Conservation (phyloP, 2,888 invertebrate species). For the Pollenia angustigena region DNA sequence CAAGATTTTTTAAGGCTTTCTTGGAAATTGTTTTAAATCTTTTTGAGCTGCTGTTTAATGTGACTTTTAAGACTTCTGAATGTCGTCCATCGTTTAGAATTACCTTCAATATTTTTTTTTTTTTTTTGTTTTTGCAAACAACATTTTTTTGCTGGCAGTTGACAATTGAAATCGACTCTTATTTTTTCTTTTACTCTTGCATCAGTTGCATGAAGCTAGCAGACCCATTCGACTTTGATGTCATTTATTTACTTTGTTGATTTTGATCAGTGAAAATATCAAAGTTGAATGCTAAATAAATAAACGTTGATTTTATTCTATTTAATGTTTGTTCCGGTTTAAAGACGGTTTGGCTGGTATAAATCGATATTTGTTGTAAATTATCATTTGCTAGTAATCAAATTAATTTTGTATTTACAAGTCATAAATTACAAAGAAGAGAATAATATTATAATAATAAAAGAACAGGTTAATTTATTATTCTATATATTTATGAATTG, state of each 20-base stretch:
- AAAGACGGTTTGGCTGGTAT: background rate
- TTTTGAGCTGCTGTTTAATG: slow-evolving; percentile 71
- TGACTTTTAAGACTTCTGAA: slow-evolving; percentile 66
- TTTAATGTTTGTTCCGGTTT: slow-evolving; percentile 59
- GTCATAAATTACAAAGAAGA: slow-evolving; percentile 65
- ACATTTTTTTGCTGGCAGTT: slow-evolving; percentile 44
- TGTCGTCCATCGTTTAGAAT: slow-evolving; percentile 48
- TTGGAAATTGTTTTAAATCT: slow-evolving; percentile 70
- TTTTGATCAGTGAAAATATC: slow-evolving; percentile 56
- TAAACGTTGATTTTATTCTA: slow-evolving; percentile 37
- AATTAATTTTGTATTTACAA: slow-evolving; percentile 70
- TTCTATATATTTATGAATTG: slow-evolving; percentile 35
- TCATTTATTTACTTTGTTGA: slow-evolving; percentile 50
- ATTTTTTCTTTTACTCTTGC: background rate
- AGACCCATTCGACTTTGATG: slow-evolving; percentile 35
- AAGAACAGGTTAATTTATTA: slow-evolving; percentile 70
- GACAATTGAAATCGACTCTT: slow-evolving; percentile 52
- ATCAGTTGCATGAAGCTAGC: slow-evolving; percentile 4
- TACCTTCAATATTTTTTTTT: slow-evolving; percentile 48
- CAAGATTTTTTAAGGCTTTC: background rate
- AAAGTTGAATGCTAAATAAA: slow-evolving; percentile 65
- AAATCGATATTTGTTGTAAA: slow-evolving; percentile 59
- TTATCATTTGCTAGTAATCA: slow-evolving; percentile 64
- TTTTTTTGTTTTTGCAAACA: slow-evolving; percentile 20
- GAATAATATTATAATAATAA: slow-evolving; percentile 11